Evolutionary conservation across 2,888 invertebrate genomes (phyloP).

Genomic region (Strigamia transsilvanica): DNA sequence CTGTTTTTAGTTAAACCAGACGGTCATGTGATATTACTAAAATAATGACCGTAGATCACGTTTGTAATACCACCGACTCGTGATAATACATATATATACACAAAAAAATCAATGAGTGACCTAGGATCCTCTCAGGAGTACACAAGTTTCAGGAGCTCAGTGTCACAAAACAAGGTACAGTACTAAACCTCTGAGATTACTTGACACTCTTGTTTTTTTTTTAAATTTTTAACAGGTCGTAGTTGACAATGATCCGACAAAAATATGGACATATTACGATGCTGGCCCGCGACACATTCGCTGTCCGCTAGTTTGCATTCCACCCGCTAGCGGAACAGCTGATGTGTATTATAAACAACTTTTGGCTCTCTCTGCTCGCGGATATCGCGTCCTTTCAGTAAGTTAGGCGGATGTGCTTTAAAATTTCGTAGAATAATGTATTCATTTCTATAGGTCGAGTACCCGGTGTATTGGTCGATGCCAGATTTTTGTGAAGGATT

Average conservation of each 20-base stretch:
- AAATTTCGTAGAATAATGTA: not conserved
- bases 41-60: no score
- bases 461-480: constrained; percentile 87
- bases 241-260: constrained; percentile 80
- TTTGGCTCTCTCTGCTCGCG: constrained; percentile 78
- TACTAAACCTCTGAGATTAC: not conserved
- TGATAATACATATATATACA: no score
- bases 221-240: constrained; percentile 66
- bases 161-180: constrained; percentile 57
- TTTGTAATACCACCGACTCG: no score
- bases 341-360: constrained; percentile 88
- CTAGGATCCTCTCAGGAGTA: constrained; percentile 80
- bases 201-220: not conserved
- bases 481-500: constrained; percentile 89
- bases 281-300: constrained; percentile 81
- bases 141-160: constrained; percentile 70
- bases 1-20: not conserved
- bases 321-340: constrained; percentile 87
- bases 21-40: not conserved
- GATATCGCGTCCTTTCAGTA: constrained; percentile 81
- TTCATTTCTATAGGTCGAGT: constrained; percentile 72
- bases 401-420: constrained; percentile 59
- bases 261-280: constrained; percentile 90
- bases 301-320: constrained; percentile 83
- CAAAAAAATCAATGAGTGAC: constrained; percentile 68